These are phyloP conservation scores for Bos indicus DNA, from an alignment of 2,113 vertebrate genomes.

Conservation along the genomic window DNA sequence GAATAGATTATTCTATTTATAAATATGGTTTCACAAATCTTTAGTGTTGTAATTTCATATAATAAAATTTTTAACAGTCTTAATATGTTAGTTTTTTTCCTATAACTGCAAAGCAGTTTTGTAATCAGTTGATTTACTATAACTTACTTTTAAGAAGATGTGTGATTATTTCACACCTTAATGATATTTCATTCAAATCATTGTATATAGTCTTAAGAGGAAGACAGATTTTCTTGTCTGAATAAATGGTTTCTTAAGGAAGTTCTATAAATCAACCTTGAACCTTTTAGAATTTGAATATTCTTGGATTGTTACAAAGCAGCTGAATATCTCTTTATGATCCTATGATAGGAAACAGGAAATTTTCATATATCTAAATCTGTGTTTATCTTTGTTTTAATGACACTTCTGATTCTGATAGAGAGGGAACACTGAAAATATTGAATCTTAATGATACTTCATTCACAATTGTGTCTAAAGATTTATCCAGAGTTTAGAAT, in stretches of 20 bases:
- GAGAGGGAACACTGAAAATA: background rate
- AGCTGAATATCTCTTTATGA: background rate
- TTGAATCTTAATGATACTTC: background rate
- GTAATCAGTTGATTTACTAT: background rate
- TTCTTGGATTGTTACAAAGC: background rate
- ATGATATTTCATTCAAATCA: background rate
- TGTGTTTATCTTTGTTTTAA: background rate
- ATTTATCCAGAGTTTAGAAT: background rate
- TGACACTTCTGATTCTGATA: background rate
- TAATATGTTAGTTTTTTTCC: background rate
- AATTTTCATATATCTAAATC: background rate
- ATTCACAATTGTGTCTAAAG: background rate
- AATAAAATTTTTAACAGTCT: slow-evolving; percentile 36
- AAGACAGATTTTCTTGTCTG: background rate
- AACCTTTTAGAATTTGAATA: background rate
- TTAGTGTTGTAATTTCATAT: background rate
- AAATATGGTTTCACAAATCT: background rate
- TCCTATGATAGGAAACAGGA: background rate
- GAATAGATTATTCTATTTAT: background rate
- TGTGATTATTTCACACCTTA: background rate
- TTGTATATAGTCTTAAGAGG: background rate
- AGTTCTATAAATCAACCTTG: background rate
- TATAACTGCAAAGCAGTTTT: background rate
- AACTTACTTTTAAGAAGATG: slow-evolving; percentile 6
- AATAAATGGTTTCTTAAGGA: background rate